Evolutionary conservation across 2,113 vertebrate genomes (phyloP).

Genomic region (Theristicus caerulescens): DNA sequence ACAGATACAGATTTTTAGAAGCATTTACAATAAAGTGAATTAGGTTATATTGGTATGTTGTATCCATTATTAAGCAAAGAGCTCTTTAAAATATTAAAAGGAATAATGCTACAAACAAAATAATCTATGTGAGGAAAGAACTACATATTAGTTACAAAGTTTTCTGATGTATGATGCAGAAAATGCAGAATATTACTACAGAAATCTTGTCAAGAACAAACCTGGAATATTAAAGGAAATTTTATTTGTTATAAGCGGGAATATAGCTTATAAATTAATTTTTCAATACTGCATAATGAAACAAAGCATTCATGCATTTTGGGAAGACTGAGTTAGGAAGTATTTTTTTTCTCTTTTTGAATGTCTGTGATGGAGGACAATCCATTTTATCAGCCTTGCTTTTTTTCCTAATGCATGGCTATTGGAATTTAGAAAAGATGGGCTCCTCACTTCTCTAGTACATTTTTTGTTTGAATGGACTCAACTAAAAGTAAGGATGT

Average conservation of each 20-base stretch:
- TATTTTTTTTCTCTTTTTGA: neutral
- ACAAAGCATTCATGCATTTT: neutral
- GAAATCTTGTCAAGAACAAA: neutral
- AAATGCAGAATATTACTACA: neutral
- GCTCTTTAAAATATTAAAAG: neutral
- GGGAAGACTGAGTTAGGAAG: neutral
- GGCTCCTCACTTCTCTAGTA: neutral
- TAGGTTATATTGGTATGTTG: neutral
- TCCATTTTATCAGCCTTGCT: neutral
- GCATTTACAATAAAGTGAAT: neutral
- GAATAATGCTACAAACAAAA: neutral
- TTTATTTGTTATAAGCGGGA: neutral
- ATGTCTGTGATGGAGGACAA: neutral
- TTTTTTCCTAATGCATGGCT: neutral
- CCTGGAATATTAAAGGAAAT: neutral
- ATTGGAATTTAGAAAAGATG: neutral
- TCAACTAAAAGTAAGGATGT: neutral
- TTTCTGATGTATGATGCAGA: neutral
- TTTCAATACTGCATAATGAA: neutral
- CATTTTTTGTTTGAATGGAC: neutral
- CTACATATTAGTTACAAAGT: neutral
- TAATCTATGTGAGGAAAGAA: neutral
- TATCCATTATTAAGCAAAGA: neutral
- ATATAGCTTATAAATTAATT: neutral
- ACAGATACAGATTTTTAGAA: neutral